A percentile compares a stretch with the other conserved stretches of the same genome.
phyloP scores from a whole-genome alignment of 2,888 invertebrate species.

The Papilio elwesi region DNA sequence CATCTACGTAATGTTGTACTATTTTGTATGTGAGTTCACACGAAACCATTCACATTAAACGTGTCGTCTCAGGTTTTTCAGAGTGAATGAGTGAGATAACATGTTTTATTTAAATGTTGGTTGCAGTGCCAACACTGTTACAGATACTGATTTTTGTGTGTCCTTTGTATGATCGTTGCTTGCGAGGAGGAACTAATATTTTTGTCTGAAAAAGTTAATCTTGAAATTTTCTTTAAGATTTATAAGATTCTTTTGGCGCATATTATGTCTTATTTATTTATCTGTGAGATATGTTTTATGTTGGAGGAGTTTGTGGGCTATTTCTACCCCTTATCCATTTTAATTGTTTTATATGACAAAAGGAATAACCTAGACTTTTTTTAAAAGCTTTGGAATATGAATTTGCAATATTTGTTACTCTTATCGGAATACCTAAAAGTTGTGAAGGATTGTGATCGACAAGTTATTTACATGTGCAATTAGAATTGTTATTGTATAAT shows the following conservation, averaged over 20 bases:
- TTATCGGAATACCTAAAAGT: constrained; percentile 10
- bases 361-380: not conserved
- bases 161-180: too few relatives aligned
- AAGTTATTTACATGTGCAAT: constrained; percentile 28
- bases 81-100: too few relatives aligned
- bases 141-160: too few relatives aligned
- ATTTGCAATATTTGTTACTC: constrained; percentile 39
- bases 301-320: not conserved
- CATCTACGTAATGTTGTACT: constrained; percentile 53
- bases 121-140: too few relatives aligned
- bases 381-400: constrained; percentile 25
- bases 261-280: not conserved
- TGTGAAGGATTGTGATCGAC: constrained; percentile 16
- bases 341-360: not conserved
- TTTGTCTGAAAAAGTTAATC: too few relatives aligned
- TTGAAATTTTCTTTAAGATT: not conserved
- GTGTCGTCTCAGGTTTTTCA: too few relatives aligned
- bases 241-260: not conserved
- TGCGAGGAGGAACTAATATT: too few relatives aligned
- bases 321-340: not conserved
- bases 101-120: too few relatives aligned
- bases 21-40: constrained; percentile 49
- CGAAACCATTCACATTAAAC: too few relatives aligned
- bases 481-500: constrained; percentile 27
- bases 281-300: not conserved